Base-by-base conservation (phyloP, 1,140 invertebrate genomes). In the Microplitis demolitor region DNA sequence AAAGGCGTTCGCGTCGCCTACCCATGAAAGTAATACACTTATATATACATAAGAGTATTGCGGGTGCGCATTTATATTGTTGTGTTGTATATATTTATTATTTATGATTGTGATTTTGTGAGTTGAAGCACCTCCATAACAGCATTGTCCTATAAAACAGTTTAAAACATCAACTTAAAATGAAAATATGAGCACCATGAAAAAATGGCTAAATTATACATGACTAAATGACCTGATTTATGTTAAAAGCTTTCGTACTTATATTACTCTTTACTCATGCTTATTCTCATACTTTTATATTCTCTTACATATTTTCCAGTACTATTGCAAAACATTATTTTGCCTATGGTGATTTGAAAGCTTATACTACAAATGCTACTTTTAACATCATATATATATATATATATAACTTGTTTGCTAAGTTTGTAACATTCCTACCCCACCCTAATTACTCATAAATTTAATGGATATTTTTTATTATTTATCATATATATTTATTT, bases 161-260 rank as follows among this genome's bases (percentile, higher is more conserved):
- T 24, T 58, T 58, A 58, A 58, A 58, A 31, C 56, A 58, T 16
- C 56, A 54, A 45, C 39, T 45, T 45, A 45, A 58, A 50, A 50
- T 66, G 45, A n/a, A 51, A 14, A 37, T 66, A 66, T 31, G 37
- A 51, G 11, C 71, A 66, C 62, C 80, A 45, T 45, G 75, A 24
- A 58, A 58, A 58, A 58, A 58, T 58, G 8, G 75, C 78, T 79
- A 84, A 85, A 85, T 84, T 84, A 81, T 77, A 82, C 72, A 58
- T 58, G 76, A 78, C 76, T 82, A 85, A 85, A 83, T 78, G 78
- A 78, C 68, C 82, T 85, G 83, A 85, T 85, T 85, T 85, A 84
- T 83, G 83, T 69, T 74, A 78, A 13, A 50, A n/a, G 53, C 53
- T 54, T 13, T 54, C 11, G 39, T 45, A 45, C 39, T 45, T 45